Base-by-base conservation (phyloP, 1,140 invertebrate genomes). In the Bursaphelenchus mucronatus region DNA sequence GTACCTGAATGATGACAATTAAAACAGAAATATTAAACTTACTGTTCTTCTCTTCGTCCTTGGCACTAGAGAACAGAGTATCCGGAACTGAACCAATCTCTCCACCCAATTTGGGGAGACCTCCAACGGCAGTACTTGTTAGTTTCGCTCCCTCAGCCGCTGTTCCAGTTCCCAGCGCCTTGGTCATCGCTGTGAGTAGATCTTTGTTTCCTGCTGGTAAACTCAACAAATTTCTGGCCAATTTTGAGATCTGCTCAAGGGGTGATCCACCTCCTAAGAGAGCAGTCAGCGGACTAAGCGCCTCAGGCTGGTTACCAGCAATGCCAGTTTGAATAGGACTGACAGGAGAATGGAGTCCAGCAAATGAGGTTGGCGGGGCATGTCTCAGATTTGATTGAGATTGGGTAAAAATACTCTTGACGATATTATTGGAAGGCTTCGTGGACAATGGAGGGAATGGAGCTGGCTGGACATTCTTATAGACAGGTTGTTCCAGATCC, bases 341-440 rank as follows among this genome's bases (percentile, higher is more conserved):
- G 47, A 52, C 52, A 30, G 63, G 73, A 1, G 61, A 47, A 11
- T 41, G 49, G 7, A 53, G 63, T 64, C 54, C 55, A 2, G 21
- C 61, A 9, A 43, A 43, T 13, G 39, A 43, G 15, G 17, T 30
- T 15, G 46, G 40, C 10, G 70, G 65, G 4, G 71, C 74, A 49
- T 61, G 59, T 8, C 69, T 56, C 44, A 76, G 39, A 67, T 43
- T 62, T 0, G 40, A 57, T 50, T 73, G 71, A 1, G 69, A 70
- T 52, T 70, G 68, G 6, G 71, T 55, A 47, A 76, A 76, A 39
- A 76, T 79, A 8, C 76, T 79, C 50, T 80, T 66, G 11, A 80
- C 76, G 44, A 76, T 63, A 47, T 76, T 76, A 15, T 75, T 50
- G 3, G 53, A 41, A n/a, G 75, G 74, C 43, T 65, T 13, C 13